Percentiles rank a stretch among this genome's conserved stretches.
These are phyloP conservation scores for Xenops minutus DNA, from an alignment of 2,797 vertebrate species.

Conservation along the genomic window DNA sequence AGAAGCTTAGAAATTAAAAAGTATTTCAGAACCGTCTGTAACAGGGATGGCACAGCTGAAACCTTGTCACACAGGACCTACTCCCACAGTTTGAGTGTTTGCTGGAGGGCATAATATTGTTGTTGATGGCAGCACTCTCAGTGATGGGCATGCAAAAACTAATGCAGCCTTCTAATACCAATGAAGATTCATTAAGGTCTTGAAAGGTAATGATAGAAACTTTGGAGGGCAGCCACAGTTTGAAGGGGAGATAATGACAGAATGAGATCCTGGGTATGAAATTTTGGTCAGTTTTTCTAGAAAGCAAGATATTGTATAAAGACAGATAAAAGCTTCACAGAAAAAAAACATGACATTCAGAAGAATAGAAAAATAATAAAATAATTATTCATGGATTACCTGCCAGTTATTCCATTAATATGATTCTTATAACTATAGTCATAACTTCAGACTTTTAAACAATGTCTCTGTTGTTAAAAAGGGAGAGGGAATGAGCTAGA, in stretches of 20 bases:
- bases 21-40: background rate
- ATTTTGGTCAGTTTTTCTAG: background rate
- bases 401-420: background rate
- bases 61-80: background rate
- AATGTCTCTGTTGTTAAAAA: background rate
- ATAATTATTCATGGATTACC: background rate
- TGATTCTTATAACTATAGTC: background rate
- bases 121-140: background rate
- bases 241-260: background rate
- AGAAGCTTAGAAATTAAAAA: background rate
- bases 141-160: background rate
- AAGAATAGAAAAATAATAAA: background rate
- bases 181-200: background rate
- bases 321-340: background rate
- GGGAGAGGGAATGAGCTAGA: background rate
- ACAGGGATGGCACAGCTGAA: background rate
- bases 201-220: background rate
- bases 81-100: background rate
- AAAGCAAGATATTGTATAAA: background rate
- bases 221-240: background rate
- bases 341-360: background rate
- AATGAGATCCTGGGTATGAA: background rate
- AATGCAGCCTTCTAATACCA: background rate
- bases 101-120: background rate
- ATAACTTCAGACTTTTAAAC: background rate